A percentile compares a stretch with the other conserved stretches of the same genome.
Evolutionary conservation across 2,113 vertebrate genomes (phyloP).

Genomic region (Chionis minor): DNA sequence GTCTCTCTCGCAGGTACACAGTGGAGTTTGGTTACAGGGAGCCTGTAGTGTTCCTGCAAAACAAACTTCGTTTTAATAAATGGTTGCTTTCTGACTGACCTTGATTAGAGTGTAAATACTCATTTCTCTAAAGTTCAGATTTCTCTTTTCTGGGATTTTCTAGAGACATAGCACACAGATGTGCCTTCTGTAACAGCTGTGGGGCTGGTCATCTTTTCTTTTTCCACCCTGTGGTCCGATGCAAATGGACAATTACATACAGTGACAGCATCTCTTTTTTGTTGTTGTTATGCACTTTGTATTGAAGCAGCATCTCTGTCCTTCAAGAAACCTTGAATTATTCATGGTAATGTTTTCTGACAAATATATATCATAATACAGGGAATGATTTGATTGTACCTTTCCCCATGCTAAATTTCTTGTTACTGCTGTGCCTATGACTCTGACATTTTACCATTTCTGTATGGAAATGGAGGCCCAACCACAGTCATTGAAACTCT

Average conservation of each 20-base stretch:
- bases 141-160: background rate
- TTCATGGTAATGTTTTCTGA: background rate
- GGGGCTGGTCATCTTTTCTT: background rate
- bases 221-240: background rate
- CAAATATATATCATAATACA: background rate
- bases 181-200: background rate
- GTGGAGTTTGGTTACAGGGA: background rate
- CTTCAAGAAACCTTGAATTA: background rate
- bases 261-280: background rate
- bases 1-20: background rate
- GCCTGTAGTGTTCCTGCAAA: background rate
- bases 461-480: background rate
- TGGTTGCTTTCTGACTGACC: background rate
- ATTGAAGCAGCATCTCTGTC: background rate
- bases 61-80: background rate
- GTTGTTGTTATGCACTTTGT: background rate
- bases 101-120: background rate
- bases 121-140: background rate
- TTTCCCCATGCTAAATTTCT: background rate
- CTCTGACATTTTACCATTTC: background rate
- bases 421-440: background rate
- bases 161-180: background rate
- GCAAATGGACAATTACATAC: background rate
- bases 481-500: background rate
- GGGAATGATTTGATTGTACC: background rate